Conservation (phyloP, 2,888 invertebrate genomes). For the Leptopilina myrica region DNA sequence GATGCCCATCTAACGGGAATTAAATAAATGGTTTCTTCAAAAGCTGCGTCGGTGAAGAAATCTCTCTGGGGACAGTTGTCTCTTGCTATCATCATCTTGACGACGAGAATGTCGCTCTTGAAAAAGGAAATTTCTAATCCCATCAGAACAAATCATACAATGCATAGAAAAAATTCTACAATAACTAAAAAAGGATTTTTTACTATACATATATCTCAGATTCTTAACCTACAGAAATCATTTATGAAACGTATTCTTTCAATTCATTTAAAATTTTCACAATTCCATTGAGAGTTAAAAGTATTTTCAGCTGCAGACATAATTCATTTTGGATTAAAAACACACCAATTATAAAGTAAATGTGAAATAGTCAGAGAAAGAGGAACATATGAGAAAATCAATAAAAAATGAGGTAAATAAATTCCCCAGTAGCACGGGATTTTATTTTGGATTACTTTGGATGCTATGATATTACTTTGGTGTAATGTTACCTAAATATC, state of each 20-base stretch:
- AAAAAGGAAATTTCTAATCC: slow-evolving; percentile 6
- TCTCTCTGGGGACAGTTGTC: slow-evolving; percentile 15
- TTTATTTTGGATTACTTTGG: too few relatives aligned
- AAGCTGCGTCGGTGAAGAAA: neutral
- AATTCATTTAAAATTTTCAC: neutral
- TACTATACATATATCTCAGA: neutral
- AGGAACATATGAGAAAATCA: neutral
- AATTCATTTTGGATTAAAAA: too few relatives aligned
- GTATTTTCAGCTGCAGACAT: neutral
- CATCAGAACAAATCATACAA: slow-evolving; percentile 21
- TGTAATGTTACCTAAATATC: too few relatives aligned
- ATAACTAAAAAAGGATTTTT: slow-evolving; percentile 6
- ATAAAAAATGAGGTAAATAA: neutral
- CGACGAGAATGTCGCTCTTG: slow-evolving; percentile 11
- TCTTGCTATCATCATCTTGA: slow-evolving; percentile 10
- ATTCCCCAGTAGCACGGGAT: too few relatives aligned
- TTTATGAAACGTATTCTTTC: neutral
- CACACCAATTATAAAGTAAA: too few relatives aligned
- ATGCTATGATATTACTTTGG: too few relatives aligned
- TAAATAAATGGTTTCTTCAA: slow-evolving; percentile 1
- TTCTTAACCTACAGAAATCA: neutral
- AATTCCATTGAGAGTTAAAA: neutral
- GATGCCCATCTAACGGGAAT: neutral
- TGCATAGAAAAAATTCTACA: neutral
- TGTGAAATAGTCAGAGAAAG: too few relatives aligned